Conservation (phyloP, 2,888 invertebrate genomes). For the Noctua janthina region DNA sequence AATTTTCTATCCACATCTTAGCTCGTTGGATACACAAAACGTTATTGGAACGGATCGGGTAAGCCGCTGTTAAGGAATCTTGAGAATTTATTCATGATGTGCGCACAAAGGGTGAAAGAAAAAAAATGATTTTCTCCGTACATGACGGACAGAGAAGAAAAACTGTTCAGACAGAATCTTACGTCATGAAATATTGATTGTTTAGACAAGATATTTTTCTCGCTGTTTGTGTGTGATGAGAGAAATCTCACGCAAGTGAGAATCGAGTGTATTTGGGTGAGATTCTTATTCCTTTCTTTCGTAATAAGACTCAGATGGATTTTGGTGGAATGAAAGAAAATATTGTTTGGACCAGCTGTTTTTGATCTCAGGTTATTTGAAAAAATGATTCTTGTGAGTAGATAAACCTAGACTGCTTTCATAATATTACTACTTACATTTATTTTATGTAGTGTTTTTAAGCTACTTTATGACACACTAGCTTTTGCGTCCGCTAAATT, state of each 20-base stretch:
- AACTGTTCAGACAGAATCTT: conserved; percentile 51
- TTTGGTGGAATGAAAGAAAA: conserved; percentile 19
- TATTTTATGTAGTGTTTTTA: background rate
- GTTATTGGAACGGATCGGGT: conserved; percentile 72
- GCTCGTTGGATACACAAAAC: conserved; percentile 67
- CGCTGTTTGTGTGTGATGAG: conserved; percentile 10
- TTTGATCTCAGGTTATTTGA: conserved; percentile 27
- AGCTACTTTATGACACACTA: too few relatives aligned
- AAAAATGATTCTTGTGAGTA: background rate
- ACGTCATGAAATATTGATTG: conserved; percentile 65
- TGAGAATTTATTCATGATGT: conserved; percentile 79
- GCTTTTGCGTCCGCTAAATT: too few relatives aligned
- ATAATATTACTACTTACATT: background rate
- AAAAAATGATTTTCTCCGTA: conserved; percentile 60
- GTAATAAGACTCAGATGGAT: conserved; percentile 25
- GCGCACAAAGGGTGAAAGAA: conserved; percentile 66
- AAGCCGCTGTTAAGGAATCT: conserved; percentile 70
- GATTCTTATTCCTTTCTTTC: conserved; percentile 27
- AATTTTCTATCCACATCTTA: conserved; percentile 61
- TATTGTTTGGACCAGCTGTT: conserved; percentile 40
- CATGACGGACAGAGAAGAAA: conserved; percentile 61
- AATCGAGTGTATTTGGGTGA: conserved; percentile 16
- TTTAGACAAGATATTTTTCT: conserved; percentile 53
- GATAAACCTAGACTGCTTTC: background rate
- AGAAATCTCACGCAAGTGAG: background rate